phyloP scores from a whole-genome alignment of 2,113 vertebrate species.

The Dissostichus mawsoni region DNA sequence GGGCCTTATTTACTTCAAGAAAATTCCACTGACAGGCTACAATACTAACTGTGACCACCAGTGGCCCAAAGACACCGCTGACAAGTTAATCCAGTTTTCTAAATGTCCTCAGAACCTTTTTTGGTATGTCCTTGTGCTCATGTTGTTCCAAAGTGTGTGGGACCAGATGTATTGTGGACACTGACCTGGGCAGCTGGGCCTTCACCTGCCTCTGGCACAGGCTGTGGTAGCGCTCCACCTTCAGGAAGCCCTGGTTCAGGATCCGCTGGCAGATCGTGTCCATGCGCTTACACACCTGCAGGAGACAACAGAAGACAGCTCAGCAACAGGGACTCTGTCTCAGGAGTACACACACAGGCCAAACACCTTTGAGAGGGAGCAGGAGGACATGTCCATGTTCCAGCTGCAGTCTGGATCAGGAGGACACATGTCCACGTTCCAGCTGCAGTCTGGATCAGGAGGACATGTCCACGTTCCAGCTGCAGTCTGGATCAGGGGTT shows the following conservation, averaged over 20 bases:
- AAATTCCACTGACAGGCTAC: background rate
- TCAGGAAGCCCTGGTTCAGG: slow-evolving; percentile 98
- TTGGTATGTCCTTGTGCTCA: background rate
- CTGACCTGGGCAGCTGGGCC: slow-evolving; percentile 96
- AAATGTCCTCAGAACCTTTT: background rate
- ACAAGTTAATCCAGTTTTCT: background rate
- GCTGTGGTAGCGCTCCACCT: slow-evolving; percentile 97
- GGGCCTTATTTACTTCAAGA: background rate
- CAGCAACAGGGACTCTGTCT: background rate
- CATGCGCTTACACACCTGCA: slow-evolving; percentile 97
- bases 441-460: background rate
- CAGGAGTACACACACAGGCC: background rate
- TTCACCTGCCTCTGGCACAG: slow-evolving; percentile 99
- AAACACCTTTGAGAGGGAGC: background rate
- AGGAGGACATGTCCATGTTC: background rate
- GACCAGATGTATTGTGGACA: slow-evolving; percentile 2
- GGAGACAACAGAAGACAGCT: slow-evolving; percentile 3
- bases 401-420: no score
- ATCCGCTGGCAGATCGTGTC: slow-evolving; percentile 97
- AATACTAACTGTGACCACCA: background rate
- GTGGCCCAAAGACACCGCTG: background rate
- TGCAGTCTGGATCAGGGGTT: no score
- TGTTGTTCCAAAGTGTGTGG: background rate
- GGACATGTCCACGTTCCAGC: background rate
- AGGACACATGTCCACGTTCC: no score